Base-by-base conservation (phyloP, 2,113 vertebrate species). In the Pagrus major region DNA sequence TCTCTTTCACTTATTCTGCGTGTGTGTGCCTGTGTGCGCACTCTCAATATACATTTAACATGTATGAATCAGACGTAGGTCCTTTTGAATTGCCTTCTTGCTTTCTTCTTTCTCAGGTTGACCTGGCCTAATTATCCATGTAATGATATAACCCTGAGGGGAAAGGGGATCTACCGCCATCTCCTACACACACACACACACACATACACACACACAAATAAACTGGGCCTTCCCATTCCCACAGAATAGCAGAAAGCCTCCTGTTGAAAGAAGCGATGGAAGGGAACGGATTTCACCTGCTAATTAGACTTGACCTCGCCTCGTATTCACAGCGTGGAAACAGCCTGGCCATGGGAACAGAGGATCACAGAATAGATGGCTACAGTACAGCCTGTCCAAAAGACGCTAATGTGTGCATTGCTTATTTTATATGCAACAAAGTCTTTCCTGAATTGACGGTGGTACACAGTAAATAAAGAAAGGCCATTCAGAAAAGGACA, bases 131-230 rank as follows among this genome's bases (percentile, higher is more conserved):
- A 91, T 91, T 91, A 89, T 89, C 87, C 80, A 49, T 86, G 83
- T 91, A 91, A 91, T 80, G 87, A 82, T 89, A 88, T 69, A 89
- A 89, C 87, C 76, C 85, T 52, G 64, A 77, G 84, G 81, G 68
- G 85, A 81, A 90, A 90, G 71, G 72, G 72, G 85, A 86, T 82
- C 86, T 39, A 67, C 71, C 63, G 25, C 64, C 4, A 8, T 27
- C 47, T 60, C 49, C 1, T 70, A 41, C 39, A 67, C 23, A 0
- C 23, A 33, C 20, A 23, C 46, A 65, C 64, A 18, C 69, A 49
- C 41, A 68, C 23, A 67, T 35, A 37, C 39, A 76, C 37, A 56
- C 55, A 58, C 55, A 64, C 35, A 64, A 10, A 54, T 18, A 69
- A 29, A 55, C 33, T 1, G 33, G 14, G 47, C 68, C 73, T 69